Percentiles rank a stretch among this genome's conserved stretches.
These are phyloP conservation scores for Brachirus orientalis DNA, from an alignment of 2,113 vertebrate species.

Conservation along the genomic window DNA sequence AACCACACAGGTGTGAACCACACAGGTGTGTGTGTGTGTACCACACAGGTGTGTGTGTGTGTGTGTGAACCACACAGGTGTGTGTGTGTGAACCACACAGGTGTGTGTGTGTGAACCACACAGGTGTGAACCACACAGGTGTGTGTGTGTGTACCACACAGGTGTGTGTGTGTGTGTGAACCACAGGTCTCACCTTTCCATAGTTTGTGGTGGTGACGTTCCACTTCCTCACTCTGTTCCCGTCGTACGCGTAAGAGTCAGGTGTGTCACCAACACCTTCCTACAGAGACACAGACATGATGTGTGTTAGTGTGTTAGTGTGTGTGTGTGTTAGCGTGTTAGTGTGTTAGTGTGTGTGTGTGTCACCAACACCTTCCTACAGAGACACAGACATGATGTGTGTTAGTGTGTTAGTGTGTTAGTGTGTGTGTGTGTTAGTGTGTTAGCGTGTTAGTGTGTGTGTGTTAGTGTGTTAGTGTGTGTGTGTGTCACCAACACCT, in stretches of 20 bases:
- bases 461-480: too few relatives aligned
- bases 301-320: background rate
- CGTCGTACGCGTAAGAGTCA: slow-evolving; percentile 96
- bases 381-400: background rate
- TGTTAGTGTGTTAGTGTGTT: background rate
- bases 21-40: too few relatives aligned
- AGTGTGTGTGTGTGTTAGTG: background rate
- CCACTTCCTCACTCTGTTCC: slow-evolving; percentile 97
- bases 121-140: too few relatives aligned
- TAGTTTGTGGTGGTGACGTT: slow-evolving; percentile 98
- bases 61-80: too few relatives aligned
- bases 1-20: too few relatives aligned
- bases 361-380: slow-evolving; percentile 93
- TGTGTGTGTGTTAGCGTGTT: background rate
- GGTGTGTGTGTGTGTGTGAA: background rate
- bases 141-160: background rate
- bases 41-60: too few relatives aligned
- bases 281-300: slow-evolving; percentile 65
- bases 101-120: too few relatives aligned
- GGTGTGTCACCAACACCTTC: slow-evolving; percentile 96
- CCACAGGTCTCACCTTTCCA: slow-evolving; percentile 86
- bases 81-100: too few relatives aligned
- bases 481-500: slow-evolving; percentile 95
- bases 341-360: slow-evolving; percentile 10
- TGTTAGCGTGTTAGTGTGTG: background rate